Evolutionary conservation across 1,140 invertebrate genomes (phyloP).

Genomic region (Magallana angulata): DNA sequence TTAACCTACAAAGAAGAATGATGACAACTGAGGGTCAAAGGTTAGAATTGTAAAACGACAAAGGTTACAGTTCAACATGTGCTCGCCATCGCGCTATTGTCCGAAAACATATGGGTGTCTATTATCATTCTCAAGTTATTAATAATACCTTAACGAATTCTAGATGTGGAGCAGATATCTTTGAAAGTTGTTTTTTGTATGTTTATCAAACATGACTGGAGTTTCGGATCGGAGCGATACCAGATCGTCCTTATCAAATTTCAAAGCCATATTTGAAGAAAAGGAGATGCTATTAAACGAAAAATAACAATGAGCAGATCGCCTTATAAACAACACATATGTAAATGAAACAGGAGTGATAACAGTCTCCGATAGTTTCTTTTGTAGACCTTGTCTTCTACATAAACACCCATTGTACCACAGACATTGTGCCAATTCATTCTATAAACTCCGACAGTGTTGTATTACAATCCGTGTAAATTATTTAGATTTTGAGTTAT

Average conservation of each 20-base stretch:
- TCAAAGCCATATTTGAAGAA: neutral
- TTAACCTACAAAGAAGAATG: constrained; percentile 11
- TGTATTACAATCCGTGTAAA: constrained; percentile 25
- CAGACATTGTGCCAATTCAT: neutral
- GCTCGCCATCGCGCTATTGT: constrained; percentile 22
- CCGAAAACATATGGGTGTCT: neutral
- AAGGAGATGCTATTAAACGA: constrained; percentile 14
- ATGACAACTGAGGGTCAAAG: neutral
- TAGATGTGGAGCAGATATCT: constrained; percentile 13
- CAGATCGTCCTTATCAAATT: constrained; percentile 13
- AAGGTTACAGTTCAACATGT: constrained; percentile 27
- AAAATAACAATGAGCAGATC: constrained; percentile 3
- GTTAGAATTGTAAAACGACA: constrained; percentile 15
- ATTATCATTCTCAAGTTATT: constrained; percentile 27
- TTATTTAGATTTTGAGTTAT: constrained; percentile 2
- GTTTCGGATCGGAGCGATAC: constrained; percentile 5
- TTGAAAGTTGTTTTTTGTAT: constrained; percentile 11
- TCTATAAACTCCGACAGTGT: neutral
- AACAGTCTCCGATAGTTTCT: neutral
- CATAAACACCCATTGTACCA: neutral
- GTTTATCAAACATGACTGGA: constrained; percentile 7
- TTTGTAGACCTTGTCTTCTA: neutral
- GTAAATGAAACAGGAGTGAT: neutral
- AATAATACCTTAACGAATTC: constrained; percentile 22
- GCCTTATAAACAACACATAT: constrained; percentile 11